Evolutionary conservation across 2,797 vertebrate genomes (phyloP).

Genomic region (Typhlichthys eigenmanni): DNA sequence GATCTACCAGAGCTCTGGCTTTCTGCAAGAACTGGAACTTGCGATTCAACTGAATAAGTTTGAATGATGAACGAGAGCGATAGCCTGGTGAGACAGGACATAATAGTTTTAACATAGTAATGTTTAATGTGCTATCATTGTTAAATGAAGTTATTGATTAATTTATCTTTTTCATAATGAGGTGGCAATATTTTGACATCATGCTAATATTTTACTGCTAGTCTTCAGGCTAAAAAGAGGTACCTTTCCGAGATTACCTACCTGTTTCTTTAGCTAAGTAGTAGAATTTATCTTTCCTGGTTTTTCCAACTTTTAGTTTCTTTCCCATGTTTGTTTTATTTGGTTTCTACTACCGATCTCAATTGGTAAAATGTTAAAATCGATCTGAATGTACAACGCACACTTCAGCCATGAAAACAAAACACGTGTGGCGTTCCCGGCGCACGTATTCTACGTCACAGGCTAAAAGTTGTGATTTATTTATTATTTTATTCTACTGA

Average conservation of each 20-base stretch:
- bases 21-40: constrained; percentile 95
- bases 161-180: too few relatives aligned
- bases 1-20: constrained; percentile 88
- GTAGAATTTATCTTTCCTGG: constrained; percentile 94
- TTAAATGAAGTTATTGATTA: too few relatives aligned
- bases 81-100: constrained; percentile 78
- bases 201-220: too few relatives aligned
- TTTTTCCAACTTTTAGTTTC: constrained; percentile 93
- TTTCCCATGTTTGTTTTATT: constrained; percentile 85
- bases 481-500: too few relatives aligned
- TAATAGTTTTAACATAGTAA: not conserved
- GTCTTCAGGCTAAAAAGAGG: not conserved
- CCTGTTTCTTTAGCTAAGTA: constrained; percentile 96
- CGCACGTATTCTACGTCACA: constrained; percentile 52
- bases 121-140: too few relatives aligned
- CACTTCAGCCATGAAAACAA: constrained; percentile 40
- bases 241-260: constrained; percentile 37
- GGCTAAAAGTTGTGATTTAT: too few relatives aligned
- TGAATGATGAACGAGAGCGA: constrained; percentile 96
- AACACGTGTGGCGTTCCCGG: constrained; percentile 57
- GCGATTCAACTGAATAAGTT: constrained; percentile 94
- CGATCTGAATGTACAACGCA: not conserved
- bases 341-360: not conserved
- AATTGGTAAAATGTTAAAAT: constrained; percentile 1
- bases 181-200: too few relatives aligned